Evolutionary conservation across 53 echinoderm and acorn worm genomes (phyloP), one percentile per base, ranked within the genome.

Genomic region (Patiria pectinifera): DNA sequence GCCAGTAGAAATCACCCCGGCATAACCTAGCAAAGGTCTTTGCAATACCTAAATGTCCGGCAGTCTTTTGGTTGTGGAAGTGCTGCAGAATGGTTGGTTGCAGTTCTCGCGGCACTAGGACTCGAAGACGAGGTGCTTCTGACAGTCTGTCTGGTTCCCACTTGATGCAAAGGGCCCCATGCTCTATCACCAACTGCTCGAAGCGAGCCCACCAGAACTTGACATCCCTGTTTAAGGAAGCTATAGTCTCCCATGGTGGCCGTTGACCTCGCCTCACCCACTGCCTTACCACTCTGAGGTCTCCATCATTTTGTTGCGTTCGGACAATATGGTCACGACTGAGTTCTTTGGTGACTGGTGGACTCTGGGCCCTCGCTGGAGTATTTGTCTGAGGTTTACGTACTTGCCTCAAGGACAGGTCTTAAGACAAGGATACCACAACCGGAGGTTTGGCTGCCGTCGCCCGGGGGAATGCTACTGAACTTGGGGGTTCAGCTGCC

Each of bases 1-100:
- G 53, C 91, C 83, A 91, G 72, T 72, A 74, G 59, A 71, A 91
- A n/a, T 71, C n/a, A 21, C 47, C 43, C 19, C 62, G 26, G 71
- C 85, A 16, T 59, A 84, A 18, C 66, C 26, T 58, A 4, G 60
- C 35, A 61, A 43, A 49, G 25, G 91, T 92, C 69, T 92, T 92
- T 43, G 63, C 22, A 25, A 45, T 35, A 25, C 78, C 89, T 23
- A 88, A 23, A 11, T 88, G 89, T 11, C 90, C 90, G 18, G 62
- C 69, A 18, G 81, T 90, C 7, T 14, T 43, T 5, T 19, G 10
- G 35, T 80, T 14, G 47, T 90, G 81, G 25, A 90, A 47, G 16
- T 63, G 46, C 8, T 21, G 11, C 71, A 88, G n/a, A 4, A 90
- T 21, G 47, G 10, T 35, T 21, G 66, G 18, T 6, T 69, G 80